A percentile compares a stretch with the other conserved stretches of the same genome.
phyloP scores from a whole-genome alignment of 2,113 vertebrate species.

The Takifugu bimaculatus region DNA sequence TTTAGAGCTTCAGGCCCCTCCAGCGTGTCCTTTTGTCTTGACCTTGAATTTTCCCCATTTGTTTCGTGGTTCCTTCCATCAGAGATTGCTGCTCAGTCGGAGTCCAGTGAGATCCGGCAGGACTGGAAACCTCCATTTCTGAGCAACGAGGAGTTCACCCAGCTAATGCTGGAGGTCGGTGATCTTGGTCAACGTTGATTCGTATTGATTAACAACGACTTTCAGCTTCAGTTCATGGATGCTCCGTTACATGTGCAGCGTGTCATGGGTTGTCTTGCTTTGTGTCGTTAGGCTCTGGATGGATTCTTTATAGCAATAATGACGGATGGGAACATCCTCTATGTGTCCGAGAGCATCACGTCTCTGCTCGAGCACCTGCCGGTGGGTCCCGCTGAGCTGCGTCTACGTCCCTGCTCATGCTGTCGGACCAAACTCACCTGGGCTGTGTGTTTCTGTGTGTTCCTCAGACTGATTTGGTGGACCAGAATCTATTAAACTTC shows the following conservation, averaged over 20 bases:
- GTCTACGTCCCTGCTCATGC: too few relatives aligned
- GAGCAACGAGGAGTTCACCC: conserved; percentile 98
- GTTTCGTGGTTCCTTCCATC: conserved; percentile 40
- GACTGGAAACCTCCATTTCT: conserved; percentile 99
- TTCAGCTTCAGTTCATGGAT: neutral
- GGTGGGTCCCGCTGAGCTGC: conserved; percentile 76
- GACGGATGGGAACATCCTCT: conserved; percentile 98
- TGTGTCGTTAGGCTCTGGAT: conserved; percentile 88
- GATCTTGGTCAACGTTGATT: conserved; percentile 8
- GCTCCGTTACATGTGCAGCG: neutral
- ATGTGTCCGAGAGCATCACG: conserved; percentile 96
- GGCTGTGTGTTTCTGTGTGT: conserved; percentile 24
- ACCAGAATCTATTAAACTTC: conserved; percentile 99
- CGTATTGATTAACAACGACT: neutral
- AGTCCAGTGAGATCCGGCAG: conserved; percentile 97
- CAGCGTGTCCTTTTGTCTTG: neutral
- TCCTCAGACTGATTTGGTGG: conserved; percentile 89
- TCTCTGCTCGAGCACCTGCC: conserved; percentile 98
- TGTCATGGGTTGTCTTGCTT: neutral
- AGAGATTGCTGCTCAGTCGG: conserved; percentile 98
- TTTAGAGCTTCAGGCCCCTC: neutral
- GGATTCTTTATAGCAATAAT: conserved; percentile 99
- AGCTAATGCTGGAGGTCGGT: conserved; percentile 98
- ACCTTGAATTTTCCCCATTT: neutral
- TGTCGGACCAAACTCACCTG: too few relatives aligned